Percentiles rank a stretch among this genome's conserved stretches.
Evolutionary conservation across 2,113 vertebrate genomes (phyloP).

Genomic region (Turdus rufiventris): DNA sequence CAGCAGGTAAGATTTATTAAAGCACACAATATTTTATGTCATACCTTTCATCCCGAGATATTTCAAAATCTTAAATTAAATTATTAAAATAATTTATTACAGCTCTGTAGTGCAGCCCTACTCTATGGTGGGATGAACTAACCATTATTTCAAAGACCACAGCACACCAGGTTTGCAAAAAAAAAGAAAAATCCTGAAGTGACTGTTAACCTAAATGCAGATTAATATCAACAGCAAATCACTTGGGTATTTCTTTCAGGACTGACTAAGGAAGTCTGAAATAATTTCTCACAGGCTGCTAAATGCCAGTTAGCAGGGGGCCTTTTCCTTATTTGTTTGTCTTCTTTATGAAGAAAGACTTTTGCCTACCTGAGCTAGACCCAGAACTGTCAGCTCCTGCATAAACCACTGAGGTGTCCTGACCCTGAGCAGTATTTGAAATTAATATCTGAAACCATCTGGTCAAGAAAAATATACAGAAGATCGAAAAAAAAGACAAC

Average conservation of each 20-base stretch:
- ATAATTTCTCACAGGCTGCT: slow-evolving; percentile 7
- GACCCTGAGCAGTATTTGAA: background rate
- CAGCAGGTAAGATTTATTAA: background rate
- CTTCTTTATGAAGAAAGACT: background rate
- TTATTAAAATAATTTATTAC: background rate
- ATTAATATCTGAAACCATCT: slow-evolving; percentile 50
- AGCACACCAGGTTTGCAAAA: background rate
- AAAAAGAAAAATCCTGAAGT: background rate
- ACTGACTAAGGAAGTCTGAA: background rate
- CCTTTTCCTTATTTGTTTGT: background rate
- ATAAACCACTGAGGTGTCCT: background rate
- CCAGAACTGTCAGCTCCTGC: background rate
- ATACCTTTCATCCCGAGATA: background rate
- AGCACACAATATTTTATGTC: background rate
- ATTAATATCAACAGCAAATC: background rate
- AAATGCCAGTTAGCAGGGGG: background rate
- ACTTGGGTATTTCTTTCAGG: background rate
- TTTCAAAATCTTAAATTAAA: background rate
- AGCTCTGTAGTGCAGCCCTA: background rate
- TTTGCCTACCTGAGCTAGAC: background rate
- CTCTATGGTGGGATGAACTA: background rate
- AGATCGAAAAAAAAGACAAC: background rate
- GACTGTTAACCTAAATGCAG: background rate
- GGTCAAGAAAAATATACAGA: slow-evolving; percentile 22
- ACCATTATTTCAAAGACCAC: background rate